Conservation (phyloP, 2,888 invertebrate species). For the Cataglyphis livida region DNA sequence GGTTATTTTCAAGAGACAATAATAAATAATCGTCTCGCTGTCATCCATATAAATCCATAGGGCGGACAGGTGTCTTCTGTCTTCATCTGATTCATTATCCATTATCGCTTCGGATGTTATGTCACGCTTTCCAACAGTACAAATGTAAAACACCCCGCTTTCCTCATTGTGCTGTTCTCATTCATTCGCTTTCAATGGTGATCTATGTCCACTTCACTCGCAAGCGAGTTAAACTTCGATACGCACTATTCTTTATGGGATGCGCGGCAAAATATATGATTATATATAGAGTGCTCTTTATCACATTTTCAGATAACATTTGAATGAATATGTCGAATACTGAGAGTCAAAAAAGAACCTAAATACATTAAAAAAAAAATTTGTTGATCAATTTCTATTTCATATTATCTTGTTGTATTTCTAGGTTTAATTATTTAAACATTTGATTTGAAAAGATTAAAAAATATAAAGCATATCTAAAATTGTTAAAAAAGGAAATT, state of each 20-base stretch:
- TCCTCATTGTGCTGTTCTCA: slow-evolving; percentile 63
- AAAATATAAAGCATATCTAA: not conserved
- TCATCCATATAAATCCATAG: slow-evolving; percentile 42
- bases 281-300: not conserved
- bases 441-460: not conserved
- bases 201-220: slow-evolving; percentile 38
- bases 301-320: not conserved
- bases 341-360: not conserved
- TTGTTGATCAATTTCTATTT: not conserved
- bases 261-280: slow-evolving; percentile 1
- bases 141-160: slow-evolving; percentile 66
- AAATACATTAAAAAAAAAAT: not conserved
- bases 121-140: slow-evolving; percentile 70
- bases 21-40: slow-evolving; percentile 37
- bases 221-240: slow-evolving; percentile 39
- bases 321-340: not conserved
- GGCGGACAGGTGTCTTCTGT: slow-evolving; percentile 50
- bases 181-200: slow-evolving; percentile 72
- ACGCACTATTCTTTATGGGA: slow-evolving; percentile 29
- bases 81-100: slow-evolving; percentile 50
- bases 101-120: slow-evolving; percentile 66
- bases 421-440: slow-evolving; percentile 21
- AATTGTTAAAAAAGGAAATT: not conserved
- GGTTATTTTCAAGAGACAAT: slow-evolving; percentile 29
- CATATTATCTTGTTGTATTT: slow-evolving; percentile 19